Base-by-base conservation (phyloP, 2,888 invertebrate species). In the Resseliella maxima region DNA sequence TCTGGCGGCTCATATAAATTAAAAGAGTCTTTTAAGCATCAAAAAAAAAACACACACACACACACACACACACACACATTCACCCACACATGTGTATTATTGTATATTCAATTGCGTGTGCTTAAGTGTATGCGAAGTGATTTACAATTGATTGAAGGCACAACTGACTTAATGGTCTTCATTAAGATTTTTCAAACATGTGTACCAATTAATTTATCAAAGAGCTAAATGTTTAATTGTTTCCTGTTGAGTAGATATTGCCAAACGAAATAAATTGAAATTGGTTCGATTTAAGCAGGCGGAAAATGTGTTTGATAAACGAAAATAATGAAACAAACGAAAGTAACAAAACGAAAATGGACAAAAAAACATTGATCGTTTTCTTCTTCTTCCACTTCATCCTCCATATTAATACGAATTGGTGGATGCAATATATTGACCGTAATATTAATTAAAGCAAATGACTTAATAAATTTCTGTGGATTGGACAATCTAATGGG, bases 131-230 rank as follows among this genome's bases (percentile, higher is more conserved):
- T 59, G 50, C 50, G 10, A 50, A 24, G 59, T 59, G 59, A 59
- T 59, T 24, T 59, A 59, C 59, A 24, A 59, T 59, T 59, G 59
- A 59, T 59, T 59, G 24, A 10, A 59, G 24, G 1, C 24, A 59
- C 41, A 41, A 41, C 12, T 24, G 1, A 6, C 24, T 5, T 41
- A 50, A 2, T 59, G 59, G 59, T 15, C 59, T 8, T 15, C 59
- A 59, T 59, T 24, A 59, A 59, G 59, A 59, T 59, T 59, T 59
- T 59, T 59, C 59, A 59, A n/a, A 59, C 59, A 59, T 59, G 59
- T 59, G 59, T 59, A 59, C 59, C n/a, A 59, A 59, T 59, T 59
- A 59, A 59, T 59, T 24, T 59, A 24, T 59, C 59, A 59, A 59
- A 24, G 59, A 59, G 24, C 59, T 59, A 24, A 59, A 24, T 59